Evolutionary conservation across 1,140 invertebrate species (phyloP), one percentile per base, ranked within the genome.

Genomic region (Tyrophagus putrescentiae): DNA sequence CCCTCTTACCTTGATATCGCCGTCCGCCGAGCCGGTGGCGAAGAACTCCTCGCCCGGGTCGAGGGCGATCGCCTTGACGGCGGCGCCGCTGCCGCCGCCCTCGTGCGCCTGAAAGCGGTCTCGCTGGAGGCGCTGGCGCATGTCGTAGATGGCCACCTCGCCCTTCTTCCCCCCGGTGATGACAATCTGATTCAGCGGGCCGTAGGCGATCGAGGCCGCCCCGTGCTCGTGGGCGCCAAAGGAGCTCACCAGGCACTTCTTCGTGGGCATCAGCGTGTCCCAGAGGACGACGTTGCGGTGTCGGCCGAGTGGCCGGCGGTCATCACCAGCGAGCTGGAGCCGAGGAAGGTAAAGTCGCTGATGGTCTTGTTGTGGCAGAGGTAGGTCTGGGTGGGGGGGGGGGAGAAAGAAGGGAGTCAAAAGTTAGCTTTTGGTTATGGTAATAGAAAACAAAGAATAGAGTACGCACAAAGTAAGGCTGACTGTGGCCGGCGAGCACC

Each of bases 241-340:
- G 41, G 85, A 70, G 74, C 87, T 83, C 52, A 98, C 85, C 64
- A 93, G 78, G 41, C 89, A 83, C 75, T 95, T 96, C 67, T 87
- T 87, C 67, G 86, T 83, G 5, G 95, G 95, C 73, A 99, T 79
- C 50, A 99, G 76, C 0, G 94, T 97, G 71, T 99, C 95, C 95
- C 95, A 98, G 59, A 98, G 79, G 50, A 87, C 89, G n/a, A 99
- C 88, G 73, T 98, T 98, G 68, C 87, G 86, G 68, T 87, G 91
- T 98, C 94, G 0, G 88, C 87, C 70, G 90, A 91, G 69, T 95
- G 89, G 16, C 95, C 95, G 61, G 89, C 90, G 60, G 93, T 97
- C n/a, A 92, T 92, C 41, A 98, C 79, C 64, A 98, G 78, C 78
- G 91, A 96, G 70, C 92, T 96, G 4, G 91, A 95, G 53, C 92